A percentile compares a stretch with the other conserved stretches of the same genome.
Conservation (phyloP, 2,888 invertebrate genomes). For the Tupiocoris notatus region DNA sequence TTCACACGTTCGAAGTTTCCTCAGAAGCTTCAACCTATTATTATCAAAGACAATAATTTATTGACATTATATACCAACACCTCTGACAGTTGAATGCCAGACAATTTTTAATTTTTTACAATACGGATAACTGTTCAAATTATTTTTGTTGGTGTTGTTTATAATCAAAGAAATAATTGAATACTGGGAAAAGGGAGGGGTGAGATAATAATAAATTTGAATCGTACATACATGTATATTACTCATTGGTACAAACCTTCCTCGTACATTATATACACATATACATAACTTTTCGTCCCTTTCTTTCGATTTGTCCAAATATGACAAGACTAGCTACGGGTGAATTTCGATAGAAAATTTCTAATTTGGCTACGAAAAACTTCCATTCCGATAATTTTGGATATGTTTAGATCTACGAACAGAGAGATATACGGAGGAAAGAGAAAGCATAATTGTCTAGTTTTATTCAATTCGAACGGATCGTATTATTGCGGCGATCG, state of each 20-base stretch:
- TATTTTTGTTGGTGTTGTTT: not conserved
- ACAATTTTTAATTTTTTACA: too few relatives aligned
- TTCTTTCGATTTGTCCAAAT: slow-evolving; percentile 10
- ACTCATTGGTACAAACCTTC: slow-evolving; percentile 46
- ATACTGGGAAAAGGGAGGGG: not conserved
- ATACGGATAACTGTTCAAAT: too few relatives aligned
- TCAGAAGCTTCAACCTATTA: not conserved
- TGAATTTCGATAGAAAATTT: slow-evolving; percentile 1
- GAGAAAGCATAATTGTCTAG: not conserved
- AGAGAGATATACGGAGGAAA: slow-evolving; percentile 4
- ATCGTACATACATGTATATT: slow-evolving; percentile 38
- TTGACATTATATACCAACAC: too few relatives aligned
- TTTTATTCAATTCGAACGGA: not conserved
- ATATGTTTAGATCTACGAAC: slow-evolving; percentile 24
- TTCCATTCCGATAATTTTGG: slow-evolving; percentile 20
- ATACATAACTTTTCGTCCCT: slow-evolving; percentile 34
- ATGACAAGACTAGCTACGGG: slow-evolving; percentile 34
- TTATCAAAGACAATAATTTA: too few relatives aligned
- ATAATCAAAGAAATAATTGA: not conserved
- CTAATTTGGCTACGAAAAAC: slow-evolving; percentile 7
- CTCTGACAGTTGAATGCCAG: too few relatives aligned
- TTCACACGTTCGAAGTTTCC: not conserved
- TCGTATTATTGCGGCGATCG: too few relatives aligned
- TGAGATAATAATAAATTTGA: not conserved
- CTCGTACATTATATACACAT: slow-evolving; percentile 45